phyloP scores from a whole-genome alignment of 1,140 invertebrate species.

The Theocolax elegans region DNA sequence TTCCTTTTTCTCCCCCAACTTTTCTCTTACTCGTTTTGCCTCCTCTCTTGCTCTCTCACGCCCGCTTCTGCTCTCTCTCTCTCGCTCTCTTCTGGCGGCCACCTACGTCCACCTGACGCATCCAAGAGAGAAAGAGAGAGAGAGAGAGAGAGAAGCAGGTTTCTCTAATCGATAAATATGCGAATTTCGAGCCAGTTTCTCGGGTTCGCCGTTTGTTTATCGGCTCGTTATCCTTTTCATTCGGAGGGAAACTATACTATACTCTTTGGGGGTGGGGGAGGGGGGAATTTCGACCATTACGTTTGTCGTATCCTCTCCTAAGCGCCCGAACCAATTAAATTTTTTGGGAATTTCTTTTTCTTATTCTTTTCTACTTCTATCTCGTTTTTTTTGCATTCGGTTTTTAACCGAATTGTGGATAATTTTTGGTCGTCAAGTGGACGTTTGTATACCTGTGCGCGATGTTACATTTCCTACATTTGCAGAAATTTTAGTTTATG shows the following conservation, averaged over 20 bases:
- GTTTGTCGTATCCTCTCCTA: neutral
- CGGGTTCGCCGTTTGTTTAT: slow-evolving; percentile 20
- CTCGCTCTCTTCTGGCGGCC: neutral
- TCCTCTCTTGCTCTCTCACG: slow-evolving; percentile 1
- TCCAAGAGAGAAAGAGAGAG: neutral
- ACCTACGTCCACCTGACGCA: slow-evolving; percentile 32
- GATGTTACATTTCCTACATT: no score
- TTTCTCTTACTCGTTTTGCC: slow-evolving; percentile 8
- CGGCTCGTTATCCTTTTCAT: slow-evolving; percentile 20
- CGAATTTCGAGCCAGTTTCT: slow-evolving; percentile 11
- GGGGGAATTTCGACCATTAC: no score
- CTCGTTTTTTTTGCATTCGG: no score
- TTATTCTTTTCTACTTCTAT: no score
- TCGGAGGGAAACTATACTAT: no score
- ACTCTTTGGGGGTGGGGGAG: no score
- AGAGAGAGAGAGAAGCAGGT: neutral
- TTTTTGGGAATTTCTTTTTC: neutral
- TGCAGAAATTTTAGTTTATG: no score
- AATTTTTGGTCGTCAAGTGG: no score
- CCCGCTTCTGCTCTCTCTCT: neutral
- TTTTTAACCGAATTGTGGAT: no score
- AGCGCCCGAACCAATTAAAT: no score
- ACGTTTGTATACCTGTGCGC: no score
- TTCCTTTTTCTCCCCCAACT: neutral
- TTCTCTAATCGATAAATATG: slow-evolving; percentile 32